A percentile compares a stretch with the other conserved stretches of the same genome.
Conservation (phyloP, 2,888 invertebrate genomes). For the Corbicula japonica region DNA sequence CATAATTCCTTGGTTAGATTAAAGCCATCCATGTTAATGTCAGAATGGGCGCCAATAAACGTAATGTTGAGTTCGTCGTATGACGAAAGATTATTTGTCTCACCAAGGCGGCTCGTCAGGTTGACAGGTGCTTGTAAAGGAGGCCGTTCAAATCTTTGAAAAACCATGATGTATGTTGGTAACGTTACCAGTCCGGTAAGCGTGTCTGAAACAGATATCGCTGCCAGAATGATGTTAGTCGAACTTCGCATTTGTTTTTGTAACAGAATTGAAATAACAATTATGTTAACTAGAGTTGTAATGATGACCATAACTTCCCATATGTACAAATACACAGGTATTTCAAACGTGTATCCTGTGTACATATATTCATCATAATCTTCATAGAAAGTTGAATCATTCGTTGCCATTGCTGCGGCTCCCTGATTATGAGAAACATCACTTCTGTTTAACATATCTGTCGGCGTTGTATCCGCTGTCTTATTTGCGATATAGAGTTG, state of each 20-base stretch:
- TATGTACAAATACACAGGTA: slow-evolving; percentile 40
- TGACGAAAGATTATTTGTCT: no score
- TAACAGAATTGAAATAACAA: slow-evolving; percentile 38
- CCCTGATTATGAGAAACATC: no score
- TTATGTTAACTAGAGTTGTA: slow-evolving; percentile 31
- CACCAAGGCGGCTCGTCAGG: no score
- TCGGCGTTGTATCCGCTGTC: no score
- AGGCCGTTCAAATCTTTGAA: background rate
- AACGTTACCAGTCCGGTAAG: slow-evolving; percentile 52
- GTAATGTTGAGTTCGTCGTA: no score
- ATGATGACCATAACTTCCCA: slow-evolving; percentile 41
- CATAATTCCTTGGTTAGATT: slow-evolving; percentile 14
- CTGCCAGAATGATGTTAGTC: slow-evolving; percentile 41
- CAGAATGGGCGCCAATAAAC: no score
- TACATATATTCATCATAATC: background rate
- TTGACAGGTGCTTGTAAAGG: no score
- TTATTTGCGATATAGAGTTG: no score
- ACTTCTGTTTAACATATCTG: no score
- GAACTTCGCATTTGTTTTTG: slow-evolving; percentile 40
- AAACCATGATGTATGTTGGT: slow-evolving; percentile 43
- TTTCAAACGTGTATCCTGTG: slow-evolving; percentile 27
- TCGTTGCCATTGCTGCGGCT: no score
- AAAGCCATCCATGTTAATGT: slow-evolving; percentile 1
- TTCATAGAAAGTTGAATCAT: no score
- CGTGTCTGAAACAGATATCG: slow-evolving; percentile 47